These are phyloP conservation scores for Neopelma chrysocephalum DNA, from an alignment of 2,797 vertebrate species.

Conservation along the genomic window DNA sequence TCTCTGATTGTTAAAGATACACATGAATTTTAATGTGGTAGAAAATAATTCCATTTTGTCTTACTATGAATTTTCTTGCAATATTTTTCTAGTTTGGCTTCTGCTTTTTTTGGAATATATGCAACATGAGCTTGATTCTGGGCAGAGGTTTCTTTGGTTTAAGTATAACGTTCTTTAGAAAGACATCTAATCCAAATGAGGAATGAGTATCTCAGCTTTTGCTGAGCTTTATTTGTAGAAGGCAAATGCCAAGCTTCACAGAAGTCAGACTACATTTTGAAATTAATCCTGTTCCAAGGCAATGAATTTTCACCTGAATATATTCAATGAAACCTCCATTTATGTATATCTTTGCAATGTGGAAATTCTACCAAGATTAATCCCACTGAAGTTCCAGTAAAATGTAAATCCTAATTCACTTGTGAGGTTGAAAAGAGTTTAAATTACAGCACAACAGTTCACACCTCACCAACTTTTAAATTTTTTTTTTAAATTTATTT, in stretches of 20 bases:
- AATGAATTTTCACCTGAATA: not conserved
- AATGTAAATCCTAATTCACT: not conserved
- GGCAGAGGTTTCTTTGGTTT: not conserved
- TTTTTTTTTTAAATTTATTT: not conserved
- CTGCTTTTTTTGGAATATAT: not conserved
- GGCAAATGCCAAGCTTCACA: not conserved
- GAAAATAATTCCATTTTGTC: not conserved
- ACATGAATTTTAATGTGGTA: not conserved
- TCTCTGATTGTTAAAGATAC: not conserved
- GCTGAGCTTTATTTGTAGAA: not conserved
- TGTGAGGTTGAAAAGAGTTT: not conserved
- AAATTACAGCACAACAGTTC: not conserved
- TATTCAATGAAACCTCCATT: not conserved
- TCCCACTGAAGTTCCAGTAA: not conserved
- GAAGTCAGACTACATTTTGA: not conserved
- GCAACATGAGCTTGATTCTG: not conserved
- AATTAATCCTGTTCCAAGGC: not conserved
- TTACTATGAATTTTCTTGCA: not conserved
- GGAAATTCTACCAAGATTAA: not conserved
- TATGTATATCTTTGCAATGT: not conserved
- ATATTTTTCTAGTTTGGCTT: not conserved
- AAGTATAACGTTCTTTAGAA: not conserved
- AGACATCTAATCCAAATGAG: not conserved
- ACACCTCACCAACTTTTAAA: not conserved
- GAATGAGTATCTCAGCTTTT: not conserved